Base-by-base conservation (phyloP, 2,113 vertebrate species). In the Pangasianodon gigas region DNA sequence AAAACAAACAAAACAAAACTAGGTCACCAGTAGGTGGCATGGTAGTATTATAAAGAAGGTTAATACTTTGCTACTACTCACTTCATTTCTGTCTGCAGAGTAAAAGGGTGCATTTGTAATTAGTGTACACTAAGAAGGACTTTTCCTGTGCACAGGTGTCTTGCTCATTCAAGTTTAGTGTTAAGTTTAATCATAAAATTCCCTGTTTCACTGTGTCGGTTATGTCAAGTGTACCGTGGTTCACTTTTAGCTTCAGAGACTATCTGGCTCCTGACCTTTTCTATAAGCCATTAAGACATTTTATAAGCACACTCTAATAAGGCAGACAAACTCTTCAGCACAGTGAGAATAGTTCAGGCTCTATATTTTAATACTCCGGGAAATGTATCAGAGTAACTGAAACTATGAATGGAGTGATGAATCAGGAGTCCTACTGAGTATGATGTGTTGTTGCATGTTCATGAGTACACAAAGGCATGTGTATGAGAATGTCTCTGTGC, bases 21-120 rank as follows among this genome's bases (percentile, higher is more conserved):
- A 52, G 84, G 84, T 84, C 91, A 80, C 87, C 89, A 58, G 24
- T 51, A 58, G 67, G 11, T 67, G 79, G 56, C 9, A 67, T 51
- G 44, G 24, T 90, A 44, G 74, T 29, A 44, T 9, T 84, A 46
- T 74, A 32, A n/a, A 77, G 26, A 86, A 85, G 41, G 48, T n/a
- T 32, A 44, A 48, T 19, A 29, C 19, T 84, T 71, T 67, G 6
- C 5, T 48, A 56, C 46, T 32, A 29, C 41, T 58, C 19, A 10
- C 14, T n/a, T 87, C 0, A 37, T 26, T 58, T 58, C 51, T 87
- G 52, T 44, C 37, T 46, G 74, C 52, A 46, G 18, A 44, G 24
- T 3, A 79, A 26, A 58, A 18, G 85, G 41, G 29, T 65, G 26
- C 37, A 44, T 51, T 85, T 84, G 60, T 44, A 46, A 84, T 67